phyloP scores from a whole-genome alignment of 2,797 vertebrate genomes.

The Pantherophis vulpinus region DNA sequence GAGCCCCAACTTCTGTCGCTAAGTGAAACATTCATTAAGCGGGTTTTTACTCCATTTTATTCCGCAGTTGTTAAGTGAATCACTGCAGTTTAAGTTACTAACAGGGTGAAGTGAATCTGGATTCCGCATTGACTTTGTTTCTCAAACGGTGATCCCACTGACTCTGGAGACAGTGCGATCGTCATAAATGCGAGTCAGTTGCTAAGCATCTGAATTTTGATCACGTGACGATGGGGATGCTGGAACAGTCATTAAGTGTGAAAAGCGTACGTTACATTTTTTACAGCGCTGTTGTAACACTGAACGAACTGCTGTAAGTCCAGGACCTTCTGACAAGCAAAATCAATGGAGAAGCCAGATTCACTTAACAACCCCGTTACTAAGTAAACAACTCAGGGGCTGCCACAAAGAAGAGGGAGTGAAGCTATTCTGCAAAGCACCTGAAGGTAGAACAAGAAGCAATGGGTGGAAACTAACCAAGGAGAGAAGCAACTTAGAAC shows the following conservation, averaged over 20 bases:
- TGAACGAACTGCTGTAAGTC: not conserved
- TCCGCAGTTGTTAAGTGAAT: not conserved
- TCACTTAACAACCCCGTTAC: too few species aligned
- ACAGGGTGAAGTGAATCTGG: not conserved
- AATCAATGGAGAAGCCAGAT: too few species aligned
- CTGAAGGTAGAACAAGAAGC: too few species aligned
- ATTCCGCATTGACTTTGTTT: not conserved
- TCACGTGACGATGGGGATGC: not conserved
- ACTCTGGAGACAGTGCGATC: rapidly evolving
- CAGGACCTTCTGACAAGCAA: too few species aligned
- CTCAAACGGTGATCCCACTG: not conserved
- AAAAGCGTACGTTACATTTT: not conserved
- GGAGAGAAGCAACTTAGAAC: too few species aligned
- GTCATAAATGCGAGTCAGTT: not conserved
- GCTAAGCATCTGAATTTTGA: not conserved
- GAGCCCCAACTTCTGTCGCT: not conserved
- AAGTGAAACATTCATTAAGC: not conserved
- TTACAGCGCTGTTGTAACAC: not conserved
- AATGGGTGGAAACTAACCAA: too few species aligned
- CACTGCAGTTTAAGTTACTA: not conserved
- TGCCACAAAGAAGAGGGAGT: too few species aligned
- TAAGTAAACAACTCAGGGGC: too few species aligned
- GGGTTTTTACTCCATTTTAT: not conserved
- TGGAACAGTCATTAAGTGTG: not conserved
- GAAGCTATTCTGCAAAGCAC: too few species aligned